Evolutionary conservation across 2,888 invertebrate species (phyloP).

Genomic region (Pinctada fucata): DNA sequence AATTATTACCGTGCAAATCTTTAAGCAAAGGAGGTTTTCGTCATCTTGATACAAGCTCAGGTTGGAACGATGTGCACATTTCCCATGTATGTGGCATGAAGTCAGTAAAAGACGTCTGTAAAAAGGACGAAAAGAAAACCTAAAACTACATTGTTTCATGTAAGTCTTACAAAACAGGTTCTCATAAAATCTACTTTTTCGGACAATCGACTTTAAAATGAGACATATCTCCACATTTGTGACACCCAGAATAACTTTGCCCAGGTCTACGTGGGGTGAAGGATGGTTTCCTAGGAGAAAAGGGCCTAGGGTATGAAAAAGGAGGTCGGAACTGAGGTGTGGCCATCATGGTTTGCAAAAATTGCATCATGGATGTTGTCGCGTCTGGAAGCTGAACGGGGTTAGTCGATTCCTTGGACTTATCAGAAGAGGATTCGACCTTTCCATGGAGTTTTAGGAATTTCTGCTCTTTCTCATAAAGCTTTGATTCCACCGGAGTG

Average conservation of each 20-base stretch:
- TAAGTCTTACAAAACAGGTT: too few relatives aligned
- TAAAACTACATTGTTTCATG: not conserved
- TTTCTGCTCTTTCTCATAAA: slow-evolving; percentile 27
- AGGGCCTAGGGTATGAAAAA: too few relatives aligned
- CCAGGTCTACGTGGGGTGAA: not conserved
- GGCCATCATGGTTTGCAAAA: slow-evolving; percentile 1
- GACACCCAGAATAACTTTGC: not conserved
- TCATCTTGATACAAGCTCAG: too few relatives aligned
- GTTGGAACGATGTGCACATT: too few relatives aligned
- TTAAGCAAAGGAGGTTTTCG: too few relatives aligned
- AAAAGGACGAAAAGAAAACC: not conserved
- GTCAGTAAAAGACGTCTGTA: too few relatives aligned
- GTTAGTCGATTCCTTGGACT: not conserved
- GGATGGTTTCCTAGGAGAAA: not conserved
- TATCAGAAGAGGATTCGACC: not conserved
- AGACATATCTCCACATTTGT: slow-evolving; percentile 21
- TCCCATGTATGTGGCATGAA: too few relatives aligned
- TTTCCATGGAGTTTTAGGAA: slow-evolving; percentile 24
- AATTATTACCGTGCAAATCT: too few relatives aligned
- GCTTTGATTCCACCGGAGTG: slow-evolving; percentile 1
- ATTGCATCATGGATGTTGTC: not conserved
- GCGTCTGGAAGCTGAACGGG: not conserved
- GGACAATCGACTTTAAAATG: slow-evolving; percentile 10
- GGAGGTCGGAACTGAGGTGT: too few relatives aligned
- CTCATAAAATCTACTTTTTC: not conserved